Evolutionary conservation across 1,140 invertebrate genomes (phyloP), one percentile per base, ranked within the genome.

Genomic region (Caligus rogercresseyi): DNA sequence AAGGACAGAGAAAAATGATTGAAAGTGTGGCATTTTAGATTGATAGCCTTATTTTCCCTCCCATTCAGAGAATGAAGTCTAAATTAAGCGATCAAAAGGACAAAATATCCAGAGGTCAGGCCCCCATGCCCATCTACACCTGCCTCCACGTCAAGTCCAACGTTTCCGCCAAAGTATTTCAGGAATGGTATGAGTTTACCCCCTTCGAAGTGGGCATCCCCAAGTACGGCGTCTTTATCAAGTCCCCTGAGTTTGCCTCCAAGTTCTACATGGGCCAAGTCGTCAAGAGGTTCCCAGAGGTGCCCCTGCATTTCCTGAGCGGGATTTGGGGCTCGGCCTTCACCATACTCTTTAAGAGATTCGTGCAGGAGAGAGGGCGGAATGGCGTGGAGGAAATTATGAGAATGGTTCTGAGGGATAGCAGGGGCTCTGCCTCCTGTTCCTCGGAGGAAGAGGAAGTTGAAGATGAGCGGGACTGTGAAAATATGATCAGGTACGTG

Each of bases 171-270:
- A 71, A 71, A 64, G 72, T 73, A 56, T 78, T 76, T 65, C 76
- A 77, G 76, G 76, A 78, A 69, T 78, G 76, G 76, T 70, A 77
- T 1, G 76, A 78, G 66, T 78, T 78, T 68, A 71, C 73, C 4
- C 76, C 76, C 0, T 77, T 72, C 67, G 76, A 77, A 67, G 74
- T 77, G 55, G 74, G 76, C 23, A 72, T 77, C 61, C 72, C 75
- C 16, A 78, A 78, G 64, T 78, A 78, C 69, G 76, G 75, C 15
- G 73, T 74, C 19, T 78, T 74, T 66, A 74, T 77, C 72, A 71
- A 73, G 61, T 69, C 74, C 3, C 67, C 72, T 43, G 59, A 73
- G 16, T 78, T 78, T 70, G 75, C 75, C 24, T 71, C 70, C 61
- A 77, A 77, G 66, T 75, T 75, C 64, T 76, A 72, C 65, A 71